Base-by-base conservation (phyloP, 2,888 invertebrate genomes). In the Melolontha melolontha region DNA sequence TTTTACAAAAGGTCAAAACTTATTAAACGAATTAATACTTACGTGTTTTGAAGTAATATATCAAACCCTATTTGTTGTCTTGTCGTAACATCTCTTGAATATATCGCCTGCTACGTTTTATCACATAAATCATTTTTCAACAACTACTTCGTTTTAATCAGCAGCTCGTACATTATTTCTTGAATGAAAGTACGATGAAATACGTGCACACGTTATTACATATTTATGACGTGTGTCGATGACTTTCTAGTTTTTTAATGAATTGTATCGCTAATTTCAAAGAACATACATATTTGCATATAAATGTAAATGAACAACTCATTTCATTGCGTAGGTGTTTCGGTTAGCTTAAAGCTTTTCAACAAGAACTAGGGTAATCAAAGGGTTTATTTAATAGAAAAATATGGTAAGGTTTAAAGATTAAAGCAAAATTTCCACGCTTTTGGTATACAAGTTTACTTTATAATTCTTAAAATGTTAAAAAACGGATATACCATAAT, bases 41-140 rank as follows among this genome's bases (percentile, higher is more conserved):
- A 39, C 54, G 40, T 54, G 54, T 10, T 39, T 54, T 8, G 40
- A 34, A 14, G 39, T 29, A 50, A 39, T 40, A 39, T 52, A 52
- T 52, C 52, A 34, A 6, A 12, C n/a, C 14, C 14, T 10, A 16
- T 12, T 54, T 16, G 54, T 10, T 16, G 16, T 34, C 14, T 39
- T 40, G 12, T 16, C 1, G 34, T 34, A 34, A 6, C 34, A 34
- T 34, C 34, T 8, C 10, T 34, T 34, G 34, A 34, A 34, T 14
- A 54, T 1, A 34, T 14, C 34, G 34, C 12, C 39, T n/a, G 39
- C 10, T 34, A 16, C 5, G 34, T 16, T 39, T 40, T 39, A 54
- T 54, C 54, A 14, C 39, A 16, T 54, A 54, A 40, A 34, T 16
- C 34, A 54, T 54, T 11, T 54, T 54, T 54, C 12, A 51, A n/a